Base-by-base conservation (phyloP, 2,113 vertebrate genomes). In the Pedetes capensis region DNA sequence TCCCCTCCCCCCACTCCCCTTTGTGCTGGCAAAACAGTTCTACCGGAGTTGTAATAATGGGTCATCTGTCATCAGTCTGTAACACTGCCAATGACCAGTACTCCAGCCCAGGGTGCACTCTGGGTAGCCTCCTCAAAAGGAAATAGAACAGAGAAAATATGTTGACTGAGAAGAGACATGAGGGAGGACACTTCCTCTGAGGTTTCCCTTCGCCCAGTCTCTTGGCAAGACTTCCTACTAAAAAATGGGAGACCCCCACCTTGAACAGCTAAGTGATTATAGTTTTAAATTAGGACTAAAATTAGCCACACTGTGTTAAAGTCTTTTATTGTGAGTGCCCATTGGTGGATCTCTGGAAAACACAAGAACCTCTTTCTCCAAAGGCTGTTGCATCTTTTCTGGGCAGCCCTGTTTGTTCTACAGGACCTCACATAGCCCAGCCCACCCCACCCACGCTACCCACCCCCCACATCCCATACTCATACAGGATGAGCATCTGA, bases 11-110 rank as follows among this genome's bases (percentile, higher is more conserved):
- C 79, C 12, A 4, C 3, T 49, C 16, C 78, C 32, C 94, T 97
- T 87, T 94, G 55, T 95, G 93, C 82, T 97, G 93, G 96, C 74
- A 97, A 51, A 96, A 94, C 81, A 94, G 61, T 95, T 93, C 86
- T 63, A 78, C 80, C 18, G n/a, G 89, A 97, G 94, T 86, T 97
- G 80, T 95, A 89, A 63, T 0, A 96, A 95, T 95, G 96, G 81
- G 57, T 69, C 94, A 97, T 97, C 94, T 42, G 76, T 97, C 96
- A 97, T 20, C 10, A 89, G 81, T 93, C 66, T 81, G 93, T 92
- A 89, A 55, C 42, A 42, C 0, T 69, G 64, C 93, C 78, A 93
- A 95, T 17, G 37, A 89, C 76, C 47, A 63, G 47, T 84, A 14
- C 1, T 91, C 59, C 49, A 39, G 3, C 18, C n/a, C 27, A 85